These are phyloP conservation scores for Melanargia galathea DNA, from an alignment of 2,888 invertebrate species.

Conservation along the genomic window DNA sequence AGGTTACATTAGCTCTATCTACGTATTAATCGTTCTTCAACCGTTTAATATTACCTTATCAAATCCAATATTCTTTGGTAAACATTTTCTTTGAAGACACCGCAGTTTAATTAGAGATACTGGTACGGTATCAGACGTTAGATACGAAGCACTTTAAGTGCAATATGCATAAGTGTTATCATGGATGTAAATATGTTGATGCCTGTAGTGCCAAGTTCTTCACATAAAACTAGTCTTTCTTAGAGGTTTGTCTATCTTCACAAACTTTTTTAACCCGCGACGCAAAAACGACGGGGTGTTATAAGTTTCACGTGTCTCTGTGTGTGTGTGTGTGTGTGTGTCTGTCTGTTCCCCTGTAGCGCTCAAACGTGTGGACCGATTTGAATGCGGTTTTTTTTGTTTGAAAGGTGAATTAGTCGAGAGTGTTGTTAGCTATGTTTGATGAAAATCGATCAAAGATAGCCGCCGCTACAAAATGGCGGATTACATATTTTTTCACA, in stretches of 20 bases:
- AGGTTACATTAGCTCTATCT: constrained; percentile 19
- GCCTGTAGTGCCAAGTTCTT: neutral
- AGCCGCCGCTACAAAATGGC: too few species aligned
- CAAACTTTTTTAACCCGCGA: too few species aligned
- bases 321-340: too few species aligned
- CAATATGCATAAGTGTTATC: constrained; percentile 61
- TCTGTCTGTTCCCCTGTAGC: too few species aligned
- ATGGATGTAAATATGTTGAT: constrained; percentile 2
- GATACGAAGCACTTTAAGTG: constrained; percentile 46
- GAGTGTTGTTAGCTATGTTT: too few species aligned
- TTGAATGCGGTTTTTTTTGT: too few species aligned
- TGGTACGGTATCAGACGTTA: constrained; percentile 13
- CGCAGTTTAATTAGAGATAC: constrained; percentile 37
- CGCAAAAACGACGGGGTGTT: too few species aligned
- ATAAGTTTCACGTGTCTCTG: too few species aligned
- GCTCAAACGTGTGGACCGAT: too few species aligned
- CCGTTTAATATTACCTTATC: constrained; percentile 42
- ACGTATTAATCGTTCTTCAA: constrained; percentile 34
- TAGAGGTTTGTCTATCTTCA: neutral
- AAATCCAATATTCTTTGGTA: constrained; percentile 38
- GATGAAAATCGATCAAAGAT: too few species aligned
- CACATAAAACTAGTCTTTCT: neutral
- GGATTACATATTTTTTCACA: too few species aligned
- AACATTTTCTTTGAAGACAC: constrained; percentile 42
- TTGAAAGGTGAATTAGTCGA: too few species aligned